Conservation (phyloP, 2,113 vertebrate genomes). For the Ceuthmochares aereus region DNA sequence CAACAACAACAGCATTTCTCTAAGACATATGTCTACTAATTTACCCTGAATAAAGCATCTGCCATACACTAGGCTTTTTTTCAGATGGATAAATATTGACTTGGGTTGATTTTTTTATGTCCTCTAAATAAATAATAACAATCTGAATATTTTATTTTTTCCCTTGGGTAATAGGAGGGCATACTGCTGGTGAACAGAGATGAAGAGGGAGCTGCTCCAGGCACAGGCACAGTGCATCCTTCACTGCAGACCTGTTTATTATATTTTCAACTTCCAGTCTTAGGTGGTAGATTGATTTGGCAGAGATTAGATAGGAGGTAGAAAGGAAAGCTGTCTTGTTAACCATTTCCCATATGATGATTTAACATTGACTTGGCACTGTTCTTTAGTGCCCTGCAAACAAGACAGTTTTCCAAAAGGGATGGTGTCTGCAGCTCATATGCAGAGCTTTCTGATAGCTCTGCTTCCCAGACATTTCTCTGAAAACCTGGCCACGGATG, state of each 20-base stretch:
- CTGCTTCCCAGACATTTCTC: not conserved
- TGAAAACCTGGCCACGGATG: constrained; percentile 46
- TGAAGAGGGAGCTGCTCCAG: constrained; percentile 40
- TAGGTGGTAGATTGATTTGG: constrained; percentile 56
- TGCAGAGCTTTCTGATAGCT: not conserved
- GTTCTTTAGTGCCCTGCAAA: constrained; percentile 7
- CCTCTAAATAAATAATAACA: constrained; percentile 66
- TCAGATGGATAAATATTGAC: constrained; percentile 65
- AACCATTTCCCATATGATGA: constrained; percentile 46
- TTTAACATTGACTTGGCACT: constrained; percentile 52
- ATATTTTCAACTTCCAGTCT: constrained; percentile 38
- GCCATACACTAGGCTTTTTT: constrained; percentile 33
- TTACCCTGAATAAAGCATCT: constrained; percentile 30
- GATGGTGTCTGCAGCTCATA: constrained; percentile 1
- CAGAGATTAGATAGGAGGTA: constrained; percentile 27
- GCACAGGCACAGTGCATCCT: not conserved
- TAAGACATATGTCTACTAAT: constrained; percentile 49
- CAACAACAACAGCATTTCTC: constrained; percentile 39
- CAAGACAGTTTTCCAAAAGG: constrained; percentile 26
- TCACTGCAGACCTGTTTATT: constrained; percentile 27
- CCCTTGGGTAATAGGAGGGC: constrained; percentile 18
- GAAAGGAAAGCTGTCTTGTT: constrained; percentile 62
- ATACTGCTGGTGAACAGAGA: constrained; percentile 10
- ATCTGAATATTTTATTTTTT: constrained; percentile 64
- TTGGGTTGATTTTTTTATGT: constrained; percentile 32